Evolutionary conservation across 2,113 vertebrate genomes (phyloP).

Genomic region (Hippolais icterina): DNA sequence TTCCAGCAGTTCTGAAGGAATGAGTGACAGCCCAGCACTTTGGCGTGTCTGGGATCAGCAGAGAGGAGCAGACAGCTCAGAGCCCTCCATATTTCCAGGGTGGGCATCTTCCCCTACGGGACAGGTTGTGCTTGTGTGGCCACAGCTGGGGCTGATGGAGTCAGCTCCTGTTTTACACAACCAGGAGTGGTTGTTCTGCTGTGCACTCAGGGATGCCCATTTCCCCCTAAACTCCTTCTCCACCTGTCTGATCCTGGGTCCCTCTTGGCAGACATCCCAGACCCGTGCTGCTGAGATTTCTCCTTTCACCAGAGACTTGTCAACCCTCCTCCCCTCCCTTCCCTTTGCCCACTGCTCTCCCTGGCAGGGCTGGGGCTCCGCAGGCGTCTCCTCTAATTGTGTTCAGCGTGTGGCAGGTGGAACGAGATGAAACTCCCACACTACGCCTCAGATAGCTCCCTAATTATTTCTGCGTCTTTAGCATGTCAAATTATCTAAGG

Average conservation of each 20-base stretch:
- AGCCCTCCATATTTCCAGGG: not conserved
- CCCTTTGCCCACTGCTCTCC: not conserved
- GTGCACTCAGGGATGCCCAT: not conserved
- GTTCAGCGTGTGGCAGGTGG: constrained; percentile 20
- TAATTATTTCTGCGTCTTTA: constrained; percentile 31
- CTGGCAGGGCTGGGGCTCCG: not conserved
- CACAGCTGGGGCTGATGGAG: rapidly evolving
- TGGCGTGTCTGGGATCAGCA: rapidly evolving
- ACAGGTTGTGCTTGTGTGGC: not conserved
- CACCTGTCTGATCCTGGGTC: not conserved
- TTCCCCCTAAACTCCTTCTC: not conserved
- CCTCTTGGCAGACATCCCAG: rapidly evolving
- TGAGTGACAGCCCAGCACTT: not conserved
- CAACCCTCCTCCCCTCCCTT: not conserved
- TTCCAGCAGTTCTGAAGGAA: not conserved
- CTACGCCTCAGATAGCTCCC: not conserved
- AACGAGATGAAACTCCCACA: constrained; percentile 18
- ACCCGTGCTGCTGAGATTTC: not conserved
- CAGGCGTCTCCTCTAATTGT: not conserved
- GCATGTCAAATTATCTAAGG: not conserved
- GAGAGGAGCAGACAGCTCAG: not conserved
- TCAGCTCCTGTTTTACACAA: not conserved
- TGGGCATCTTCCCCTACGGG: not conserved
- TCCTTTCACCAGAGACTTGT: not conserved
- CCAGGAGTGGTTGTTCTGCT: not conserved